Conservation (phyloP, 64 coral and sea anemone genomes). For the Actinia tenebrosa region DNA sequence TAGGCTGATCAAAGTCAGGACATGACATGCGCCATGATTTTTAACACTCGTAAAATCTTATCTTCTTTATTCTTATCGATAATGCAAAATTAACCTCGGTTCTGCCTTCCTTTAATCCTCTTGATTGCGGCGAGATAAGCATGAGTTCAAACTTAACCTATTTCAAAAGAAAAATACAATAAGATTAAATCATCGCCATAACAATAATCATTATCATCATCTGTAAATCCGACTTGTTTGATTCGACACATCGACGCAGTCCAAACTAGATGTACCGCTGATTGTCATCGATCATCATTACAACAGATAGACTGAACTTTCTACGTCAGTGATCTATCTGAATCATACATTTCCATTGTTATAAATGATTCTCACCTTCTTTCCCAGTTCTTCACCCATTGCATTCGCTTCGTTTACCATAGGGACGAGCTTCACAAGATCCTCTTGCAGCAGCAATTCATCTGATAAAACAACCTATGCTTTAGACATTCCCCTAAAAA, state of each 20-base stretch:
- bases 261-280: no score
- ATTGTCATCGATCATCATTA: no score
- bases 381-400: slow-evolving; percentile 83
- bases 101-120: slow-evolving; percentile 77
- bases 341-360: no score
- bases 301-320: no score
- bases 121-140: slow-evolving; percentile 77
- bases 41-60: no score
- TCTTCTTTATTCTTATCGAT: not conserved
- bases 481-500: not conserved
- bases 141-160: slow-evolving; percentile 90
- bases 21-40: no score
- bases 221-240: no score
- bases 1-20: no score
- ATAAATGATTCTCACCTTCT: slow-evolving; percentile 26
- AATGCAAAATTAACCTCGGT: slow-evolving; percentile 54
- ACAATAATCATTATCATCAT: no score
- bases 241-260: no score
- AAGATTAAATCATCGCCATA: no score
- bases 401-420: slow-evolving; percentile 96
- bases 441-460: slow-evolving; percentile 86
- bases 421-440: slow-evolving; percentile 79
- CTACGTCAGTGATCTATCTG: no score
- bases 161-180: not conserved
- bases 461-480: slow-evolving; percentile 22